phyloP scores from a whole-genome alignment of 2,797 vertebrate species.

The Spondyliosoma cantharus region DNA sequence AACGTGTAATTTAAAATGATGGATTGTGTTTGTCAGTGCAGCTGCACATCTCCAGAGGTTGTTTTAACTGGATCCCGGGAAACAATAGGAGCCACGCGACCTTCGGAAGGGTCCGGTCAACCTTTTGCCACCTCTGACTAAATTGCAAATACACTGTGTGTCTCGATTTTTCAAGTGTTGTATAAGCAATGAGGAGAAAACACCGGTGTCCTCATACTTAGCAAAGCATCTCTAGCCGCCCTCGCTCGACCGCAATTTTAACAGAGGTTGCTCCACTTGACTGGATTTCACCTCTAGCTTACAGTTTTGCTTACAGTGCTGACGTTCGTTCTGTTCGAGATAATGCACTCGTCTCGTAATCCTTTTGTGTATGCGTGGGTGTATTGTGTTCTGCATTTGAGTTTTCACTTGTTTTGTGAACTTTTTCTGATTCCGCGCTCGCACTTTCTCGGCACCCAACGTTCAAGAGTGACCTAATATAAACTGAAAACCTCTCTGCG shows the following conservation, averaged over 20 bases:
- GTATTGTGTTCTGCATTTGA: background rate
- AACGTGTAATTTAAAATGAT: slow-evolving; percentile 47
- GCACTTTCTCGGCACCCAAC: background rate
- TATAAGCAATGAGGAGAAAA: slow-evolving; percentile 17
- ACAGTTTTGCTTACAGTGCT: slow-evolving; percentile 20
- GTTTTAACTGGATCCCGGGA: slow-evolving; percentile 50
- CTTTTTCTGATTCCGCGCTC: background rate
- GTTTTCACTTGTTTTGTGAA: background rate
- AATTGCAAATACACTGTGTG: background rate
- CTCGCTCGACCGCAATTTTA: slow-evolving; percentile 47
- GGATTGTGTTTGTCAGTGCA: slow-evolving; percentile 39
- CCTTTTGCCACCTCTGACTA: slow-evolving; percentile 15
- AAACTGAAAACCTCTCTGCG: background rate
- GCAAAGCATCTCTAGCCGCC: slow-evolving; percentile 20
- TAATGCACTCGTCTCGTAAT: background rate
- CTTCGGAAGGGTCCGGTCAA: slow-evolving; percentile 30
- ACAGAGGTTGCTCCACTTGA: slow-evolving; percentile 14
- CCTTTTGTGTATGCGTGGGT: background rate
- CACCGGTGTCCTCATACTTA: slow-evolving; percentile 36
- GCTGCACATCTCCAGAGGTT: slow-evolving; percentile 31
- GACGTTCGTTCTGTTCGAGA: slow-evolving; percentile 4
- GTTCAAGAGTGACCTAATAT: slow-evolving; percentile 1
- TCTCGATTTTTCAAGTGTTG: slow-evolving; percentile 7
- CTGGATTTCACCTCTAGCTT: slow-evolving; percentile 15
- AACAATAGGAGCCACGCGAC: slow-evolving; percentile 55